Evolutionary conservation across 2,797 vertebrate species (phyloP).

Genomic region (Furcifer pardalis): DNA sequence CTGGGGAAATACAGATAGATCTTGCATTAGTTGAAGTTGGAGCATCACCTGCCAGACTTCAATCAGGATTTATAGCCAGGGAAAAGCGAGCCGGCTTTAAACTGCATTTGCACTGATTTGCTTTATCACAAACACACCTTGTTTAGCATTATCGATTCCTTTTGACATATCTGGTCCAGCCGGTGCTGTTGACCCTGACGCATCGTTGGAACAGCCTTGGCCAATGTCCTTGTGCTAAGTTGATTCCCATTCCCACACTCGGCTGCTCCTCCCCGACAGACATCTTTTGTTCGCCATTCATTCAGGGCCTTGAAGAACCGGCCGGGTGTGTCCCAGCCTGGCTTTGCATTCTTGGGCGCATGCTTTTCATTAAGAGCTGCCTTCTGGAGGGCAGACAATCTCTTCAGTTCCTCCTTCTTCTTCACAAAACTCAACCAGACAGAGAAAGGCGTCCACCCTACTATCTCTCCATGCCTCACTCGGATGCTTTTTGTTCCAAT

Average conservation of each 20-base stretch:
- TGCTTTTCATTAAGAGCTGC: background rate
- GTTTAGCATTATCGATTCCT: slow-evolving; percentile 74
- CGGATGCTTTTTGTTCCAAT: slow-evolving; percentile 5
- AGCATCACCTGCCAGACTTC: slow-evolving; percentile 33
- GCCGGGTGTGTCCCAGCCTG: slow-evolving; percentile 14
- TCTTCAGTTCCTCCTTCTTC: background rate
- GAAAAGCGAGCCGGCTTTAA: background rate
- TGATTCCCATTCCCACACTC: too few relatives aligned
- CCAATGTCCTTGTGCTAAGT: slow-evolving; percentile 52
- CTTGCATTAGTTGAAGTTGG: slow-evolving; percentile 9
- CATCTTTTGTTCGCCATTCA: slow-evolving; percentile 61
- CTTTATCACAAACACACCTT: slow-evolving; percentile 34
- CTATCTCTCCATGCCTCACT: too few relatives aligned
- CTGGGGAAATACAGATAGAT: slow-evolving; percentile 16
- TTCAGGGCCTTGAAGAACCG: slow-evolving; percentile 29
- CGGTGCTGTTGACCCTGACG: slow-evolving; percentile 72
- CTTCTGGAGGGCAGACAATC: background rate
- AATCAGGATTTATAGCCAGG: slow-evolving; percentile 28
- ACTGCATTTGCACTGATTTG: slow-evolving; percentile 59
- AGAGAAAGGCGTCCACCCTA: background rate
- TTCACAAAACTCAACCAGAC: slow-evolving; percentile 25
- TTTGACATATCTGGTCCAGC: slow-evolving; percentile 46
- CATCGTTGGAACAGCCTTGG: slow-evolving; percentile 52
- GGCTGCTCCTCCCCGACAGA: slow-evolving; percentile 36
- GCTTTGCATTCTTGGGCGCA: background rate